Evolutionary conservation across 2,888 invertebrate genomes (phyloP).

Genomic region (Acanthoscelides obtectus): DNA sequence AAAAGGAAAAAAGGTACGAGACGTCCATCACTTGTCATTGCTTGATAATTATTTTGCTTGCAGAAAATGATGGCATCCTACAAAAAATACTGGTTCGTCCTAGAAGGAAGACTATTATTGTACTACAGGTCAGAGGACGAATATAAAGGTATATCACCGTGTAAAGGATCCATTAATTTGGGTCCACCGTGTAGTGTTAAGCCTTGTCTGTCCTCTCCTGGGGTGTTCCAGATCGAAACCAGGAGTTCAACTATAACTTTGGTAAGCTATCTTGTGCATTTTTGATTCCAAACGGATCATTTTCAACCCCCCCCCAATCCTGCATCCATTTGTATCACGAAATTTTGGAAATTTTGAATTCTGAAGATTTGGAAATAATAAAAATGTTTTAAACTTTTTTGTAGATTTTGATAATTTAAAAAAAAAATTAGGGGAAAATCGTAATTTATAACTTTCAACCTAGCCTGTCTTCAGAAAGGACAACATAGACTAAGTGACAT

Average conservation of each 20-base stretch:
- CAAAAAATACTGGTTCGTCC: constrained; percentile 54
- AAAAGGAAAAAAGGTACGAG: constrained; percentile 49
- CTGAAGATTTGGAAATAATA: no score
- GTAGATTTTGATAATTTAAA: no score
- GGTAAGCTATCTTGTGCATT: constrained; percentile 44
- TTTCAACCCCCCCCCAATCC: no score
- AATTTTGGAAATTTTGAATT: no score
- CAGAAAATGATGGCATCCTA: constrained; percentile 48
- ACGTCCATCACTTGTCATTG: neutral
- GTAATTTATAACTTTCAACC: no score
- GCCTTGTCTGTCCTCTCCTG: constrained; percentile 36
- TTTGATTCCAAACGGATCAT: no score
- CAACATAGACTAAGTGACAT: no score
- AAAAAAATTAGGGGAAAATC: no score
- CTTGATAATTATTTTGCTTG: neutral
- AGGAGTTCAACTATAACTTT: constrained; percentile 46
- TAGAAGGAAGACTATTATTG: constrained; percentile 51
- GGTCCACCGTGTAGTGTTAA: constrained; percentile 47
- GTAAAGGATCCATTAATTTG: constrained; percentile 51
- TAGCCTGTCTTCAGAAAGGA: no score
- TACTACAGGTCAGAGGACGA: constrained; percentile 53
- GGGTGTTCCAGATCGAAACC: constrained; percentile 47
- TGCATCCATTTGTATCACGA: no score
- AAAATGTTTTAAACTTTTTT: no score
- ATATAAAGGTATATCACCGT: constrained; percentile 50